phyloP scores from a whole-genome alignment of 2,113 vertebrate species.

The Apistogramma diplotaenia region DNA sequence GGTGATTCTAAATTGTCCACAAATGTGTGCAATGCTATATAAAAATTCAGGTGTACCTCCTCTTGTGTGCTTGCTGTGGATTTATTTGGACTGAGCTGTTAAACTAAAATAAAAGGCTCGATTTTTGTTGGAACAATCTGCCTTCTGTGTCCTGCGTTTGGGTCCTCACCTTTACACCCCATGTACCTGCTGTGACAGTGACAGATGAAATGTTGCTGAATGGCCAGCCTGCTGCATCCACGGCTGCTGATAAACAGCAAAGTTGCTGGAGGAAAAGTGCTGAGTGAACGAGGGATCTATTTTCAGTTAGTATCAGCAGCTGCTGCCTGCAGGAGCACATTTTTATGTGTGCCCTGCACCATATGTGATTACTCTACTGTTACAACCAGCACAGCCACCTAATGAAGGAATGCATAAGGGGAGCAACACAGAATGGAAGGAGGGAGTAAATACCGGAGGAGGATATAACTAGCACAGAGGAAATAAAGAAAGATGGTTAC shows the following conservation, averaged over 20 bases:
- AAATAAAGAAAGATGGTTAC: conserved; percentile 66
- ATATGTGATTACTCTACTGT: conserved; percentile 91
- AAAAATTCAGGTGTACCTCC: not conserved
- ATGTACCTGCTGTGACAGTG: conserved; percentile 77
- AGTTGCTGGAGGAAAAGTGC: conserved; percentile 86
- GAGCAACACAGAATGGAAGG: conserved; percentile 28
- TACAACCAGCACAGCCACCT: conserved; percentile 85
- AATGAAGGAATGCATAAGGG: conserved; percentile 83
- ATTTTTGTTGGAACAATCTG: not conserved
- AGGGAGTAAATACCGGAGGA: conserved; percentile 42
- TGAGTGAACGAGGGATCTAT: conserved; percentile 90
- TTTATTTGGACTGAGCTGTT: not conserved
- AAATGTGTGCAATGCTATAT: too few species aligned
- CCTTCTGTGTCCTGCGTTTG: not conserved
- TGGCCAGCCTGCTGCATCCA: conserved; percentile 74
- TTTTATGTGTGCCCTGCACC: conserved; percentile 86
- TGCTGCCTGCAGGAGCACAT: conserved; percentile 88
- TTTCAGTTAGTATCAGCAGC: conserved; percentile 98
- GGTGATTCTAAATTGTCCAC: too few species aligned
- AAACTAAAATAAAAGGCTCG: not conserved
- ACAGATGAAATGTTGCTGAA: conserved; percentile 78
- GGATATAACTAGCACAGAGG: conserved; percentile 58
- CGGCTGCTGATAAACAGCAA: conserved; percentile 88
- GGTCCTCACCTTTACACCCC: not conserved
- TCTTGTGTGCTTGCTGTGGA: not conserved